Conservation (phyloP, 1,140 invertebrate species). For the Camponotus pennsylvanicus region DNA sequence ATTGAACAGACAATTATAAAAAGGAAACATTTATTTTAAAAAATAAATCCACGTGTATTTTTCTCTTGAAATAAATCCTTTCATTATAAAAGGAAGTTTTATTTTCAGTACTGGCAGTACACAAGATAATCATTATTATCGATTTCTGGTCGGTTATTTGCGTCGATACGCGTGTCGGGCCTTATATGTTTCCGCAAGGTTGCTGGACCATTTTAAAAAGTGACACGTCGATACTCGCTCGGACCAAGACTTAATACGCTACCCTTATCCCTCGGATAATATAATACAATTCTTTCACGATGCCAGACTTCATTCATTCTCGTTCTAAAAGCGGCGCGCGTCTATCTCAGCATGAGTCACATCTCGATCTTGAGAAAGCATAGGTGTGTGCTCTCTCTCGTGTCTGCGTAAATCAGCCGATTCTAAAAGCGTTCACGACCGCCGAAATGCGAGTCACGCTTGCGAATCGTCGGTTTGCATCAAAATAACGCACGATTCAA, state of each 20-base stretch:
- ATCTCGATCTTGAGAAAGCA: slow-evolving; percentile 32
- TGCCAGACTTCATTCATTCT: slow-evolving; percentile 31
- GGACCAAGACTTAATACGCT: slow-evolving; percentile 26
- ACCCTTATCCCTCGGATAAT: slow-evolving; percentile 34
- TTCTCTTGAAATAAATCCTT: slow-evolving; percentile 23
- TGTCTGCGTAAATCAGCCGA: slow-evolving; percentile 34
- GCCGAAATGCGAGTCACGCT: slow-evolving; percentile 37
- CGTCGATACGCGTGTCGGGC: slow-evolving; percentile 38
- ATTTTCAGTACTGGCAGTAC: slow-evolving; percentile 28
- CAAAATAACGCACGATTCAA: slow-evolving; percentile 17
- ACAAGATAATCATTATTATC: slow-evolving; percentile 50
- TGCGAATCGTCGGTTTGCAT: not conserved
- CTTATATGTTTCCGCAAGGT: slow-evolving; percentile 58
- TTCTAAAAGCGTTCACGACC: slow-evolving; percentile 36
- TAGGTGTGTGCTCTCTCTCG: slow-evolving; percentile 3
- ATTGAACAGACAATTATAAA: not conserved
- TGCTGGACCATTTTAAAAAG: slow-evolving; percentile 52
- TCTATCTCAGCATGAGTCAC: slow-evolving; percentile 53
- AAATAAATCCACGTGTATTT: slow-evolving; percentile 19
- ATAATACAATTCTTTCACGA: slow-evolving; percentile 39
- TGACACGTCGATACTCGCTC: slow-evolving; percentile 34
- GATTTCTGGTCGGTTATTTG: slow-evolving; percentile 52
- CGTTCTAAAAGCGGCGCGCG: slow-evolving; percentile 49
- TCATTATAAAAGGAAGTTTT: slow-evolving; percentile 1
- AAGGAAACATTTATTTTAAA: slow-evolving; percentile 4